Base-by-base conservation (phyloP, 2,888 invertebrate genomes). In the Spisula subtruncata region DNA sequence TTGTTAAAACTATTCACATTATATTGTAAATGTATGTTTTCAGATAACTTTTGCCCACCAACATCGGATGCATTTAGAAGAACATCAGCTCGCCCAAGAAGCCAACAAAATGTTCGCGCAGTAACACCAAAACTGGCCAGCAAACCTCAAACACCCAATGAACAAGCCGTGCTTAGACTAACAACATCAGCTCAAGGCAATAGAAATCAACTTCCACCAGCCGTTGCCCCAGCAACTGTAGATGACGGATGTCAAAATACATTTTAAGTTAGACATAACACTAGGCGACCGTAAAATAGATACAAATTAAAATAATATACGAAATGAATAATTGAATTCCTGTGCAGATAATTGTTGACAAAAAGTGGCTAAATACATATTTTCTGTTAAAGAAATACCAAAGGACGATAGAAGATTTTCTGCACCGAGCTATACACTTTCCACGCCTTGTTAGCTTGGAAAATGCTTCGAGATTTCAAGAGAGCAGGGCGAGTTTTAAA, bases 171-270 rank as follows among this genome's bases (percentile, higher is more conserved):
- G 16, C 90, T 94, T 82, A 85, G 94, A 82, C 88, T 93, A 86
- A 94, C 94, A 48, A 93, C 80, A 60, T 94, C 94, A 56, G 93
- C 93, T 14, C 91, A 94, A n/a, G 94, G 94, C 82, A 92, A 87
- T 48, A 81, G 91, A 66, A 83, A 89, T 80, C 85, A 41, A 12
- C 51, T 80, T 35, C 56, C 89, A 0, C 54, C 32, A 35, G 85
- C 81, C n/a, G 90, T 92, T 86, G 92, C 89, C 81, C 92, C 92
- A 20, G 92, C 88, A 82, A 89, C 90, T 4, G 80, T 87, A 46
- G 90, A 90, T 66, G 71, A 75, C 32, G 75, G 75, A 6, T 75
- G 83, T 56, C 85, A 56, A 20, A 90, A 90, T 66, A 89, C 88
- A 51, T 90, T 90, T 75, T 90, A 90, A 87, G 32, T 56, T n/a